These are phyloP conservation scores for Hoplostethus atlanticus DNA, from an alignment of 2,797 vertebrate genomes.

Conservation along the genomic window DNA sequence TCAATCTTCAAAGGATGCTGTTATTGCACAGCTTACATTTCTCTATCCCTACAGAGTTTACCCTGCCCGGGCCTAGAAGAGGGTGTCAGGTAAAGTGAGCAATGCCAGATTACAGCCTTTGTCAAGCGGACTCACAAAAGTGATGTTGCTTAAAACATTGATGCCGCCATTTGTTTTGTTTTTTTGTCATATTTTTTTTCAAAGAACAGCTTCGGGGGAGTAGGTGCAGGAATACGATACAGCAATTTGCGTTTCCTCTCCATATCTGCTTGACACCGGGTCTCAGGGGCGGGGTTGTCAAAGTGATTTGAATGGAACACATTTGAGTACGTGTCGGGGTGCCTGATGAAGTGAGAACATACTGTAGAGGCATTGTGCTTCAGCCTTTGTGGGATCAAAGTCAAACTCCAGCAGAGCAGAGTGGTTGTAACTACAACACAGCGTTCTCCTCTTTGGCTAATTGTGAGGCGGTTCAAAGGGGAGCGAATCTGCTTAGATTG, in stretches of 20 bases:
- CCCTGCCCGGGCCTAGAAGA: slow-evolving; percentile 47
- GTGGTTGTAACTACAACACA: slow-evolving; percentile 52
- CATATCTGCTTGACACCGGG: slow-evolving; percentile 29
- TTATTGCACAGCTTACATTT: slow-evolving; percentile 51
- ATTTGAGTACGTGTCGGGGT: slow-evolving; percentile 11
- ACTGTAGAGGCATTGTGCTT: slow-evolving; percentile 18
- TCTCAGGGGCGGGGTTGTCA: slow-evolving; percentile 37
- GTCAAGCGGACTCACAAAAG: slow-evolving; percentile 37
- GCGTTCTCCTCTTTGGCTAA: slow-evolving; percentile 52
- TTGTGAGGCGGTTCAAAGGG: slow-evolving; percentile 63
- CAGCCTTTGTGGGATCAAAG: slow-evolving; percentile 64
- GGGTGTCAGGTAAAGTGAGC: slow-evolving; percentile 59
- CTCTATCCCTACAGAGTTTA: slow-evolving; percentile 30
- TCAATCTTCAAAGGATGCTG: slow-evolving; percentile 73
- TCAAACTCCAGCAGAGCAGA: slow-evolving; percentile 60
- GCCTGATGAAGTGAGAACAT: slow-evolving; percentile 19
- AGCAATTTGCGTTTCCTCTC: slow-evolving; percentile 35
- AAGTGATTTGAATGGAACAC: slow-evolving; percentile 22
- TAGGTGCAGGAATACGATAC: slow-evolving; percentile 15
- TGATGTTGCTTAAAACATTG: slow-evolving; percentile 48
- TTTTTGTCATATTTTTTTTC: slow-evolving; percentile 9
- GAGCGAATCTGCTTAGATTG: slow-evolving; percentile 61
- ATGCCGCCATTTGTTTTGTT: slow-evolving; percentile 52
- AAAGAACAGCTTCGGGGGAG: background rate
- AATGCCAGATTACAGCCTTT: slow-evolving; percentile 58